Conservation (phyloP, 2,888 invertebrate genomes). For the Coelogynopora nodosa region DNA sequence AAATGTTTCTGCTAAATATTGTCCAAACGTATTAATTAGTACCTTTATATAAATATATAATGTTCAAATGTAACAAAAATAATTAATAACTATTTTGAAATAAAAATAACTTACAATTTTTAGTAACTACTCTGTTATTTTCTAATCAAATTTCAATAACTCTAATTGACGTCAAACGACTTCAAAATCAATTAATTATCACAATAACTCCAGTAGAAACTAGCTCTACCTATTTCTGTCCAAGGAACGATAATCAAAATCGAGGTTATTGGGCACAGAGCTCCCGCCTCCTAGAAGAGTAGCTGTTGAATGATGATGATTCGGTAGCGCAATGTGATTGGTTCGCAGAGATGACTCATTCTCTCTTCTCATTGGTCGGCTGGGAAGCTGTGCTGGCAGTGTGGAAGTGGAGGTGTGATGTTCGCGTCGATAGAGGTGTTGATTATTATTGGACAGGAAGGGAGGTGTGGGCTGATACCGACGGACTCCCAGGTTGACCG, state of each 20-base stretch:
- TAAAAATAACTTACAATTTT: too few species aligned
- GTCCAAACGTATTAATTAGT: too few species aligned
- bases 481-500: neutral
- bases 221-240: neutral
- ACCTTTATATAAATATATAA: too few species aligned
- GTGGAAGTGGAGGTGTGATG: neutral
- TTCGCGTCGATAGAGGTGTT: neutral
- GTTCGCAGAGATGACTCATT: neutral
- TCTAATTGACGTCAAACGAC: too few species aligned
- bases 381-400: neutral
- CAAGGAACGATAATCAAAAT: constrained; percentile 6
- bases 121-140: too few species aligned
- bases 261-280: too few species aligned
- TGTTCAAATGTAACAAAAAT: too few species aligned
- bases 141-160: too few species aligned
- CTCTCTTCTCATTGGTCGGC: neutral
- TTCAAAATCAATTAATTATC: neutral
- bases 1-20: too few species aligned
- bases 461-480: neutral
- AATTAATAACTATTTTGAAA: too few species aligned
- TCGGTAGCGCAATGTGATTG: neutral
- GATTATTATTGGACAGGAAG: neutral
- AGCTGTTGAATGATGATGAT: constrained; percentile 10
- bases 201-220: neutral
- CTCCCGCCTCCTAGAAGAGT: neutral